phyloP scores from a whole-genome alignment of 2,113 vertebrate species.

The Hemiprocne comata region DNA sequence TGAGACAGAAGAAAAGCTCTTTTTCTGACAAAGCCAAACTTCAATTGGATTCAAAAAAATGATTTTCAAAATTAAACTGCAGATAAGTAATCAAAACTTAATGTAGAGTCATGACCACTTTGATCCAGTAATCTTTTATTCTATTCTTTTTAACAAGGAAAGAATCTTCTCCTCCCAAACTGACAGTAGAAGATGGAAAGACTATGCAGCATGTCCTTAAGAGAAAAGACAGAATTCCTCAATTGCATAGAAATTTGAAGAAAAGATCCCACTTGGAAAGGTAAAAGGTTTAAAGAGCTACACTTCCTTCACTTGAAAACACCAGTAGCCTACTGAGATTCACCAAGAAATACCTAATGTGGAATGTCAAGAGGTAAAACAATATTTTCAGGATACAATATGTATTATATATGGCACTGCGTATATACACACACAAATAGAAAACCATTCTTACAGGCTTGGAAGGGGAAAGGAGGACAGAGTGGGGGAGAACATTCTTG shows the following conservation, averaged over 20 bases:
- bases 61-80: not conserved
- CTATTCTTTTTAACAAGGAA: not conserved
- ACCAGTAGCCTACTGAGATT: not conserved
- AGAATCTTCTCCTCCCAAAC: not conserved
- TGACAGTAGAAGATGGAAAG: not conserved
- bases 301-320: not conserved
- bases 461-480: not conserved
- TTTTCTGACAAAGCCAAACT: not conserved
- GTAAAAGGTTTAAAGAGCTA: not conserved
- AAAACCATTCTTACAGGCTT: not conserved
- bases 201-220: not conserved
- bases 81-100: not conserved
- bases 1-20: not conserved
- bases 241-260: not conserved
- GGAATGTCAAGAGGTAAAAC: not conserved
- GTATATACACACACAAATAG: not conserved
- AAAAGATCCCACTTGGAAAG: not conserved
- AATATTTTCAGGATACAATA: not conserved
- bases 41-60: not conserved
- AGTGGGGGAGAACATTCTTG: not conserved
- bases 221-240: not conserved
- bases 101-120: not conserved
- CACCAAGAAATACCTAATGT: not conserved
- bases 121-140: not conserved
- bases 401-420: rapidly evolving